Conservation (phyloP, 2,797 vertebrate genomes). For the Chaetophractus vellerosus region DNA sequence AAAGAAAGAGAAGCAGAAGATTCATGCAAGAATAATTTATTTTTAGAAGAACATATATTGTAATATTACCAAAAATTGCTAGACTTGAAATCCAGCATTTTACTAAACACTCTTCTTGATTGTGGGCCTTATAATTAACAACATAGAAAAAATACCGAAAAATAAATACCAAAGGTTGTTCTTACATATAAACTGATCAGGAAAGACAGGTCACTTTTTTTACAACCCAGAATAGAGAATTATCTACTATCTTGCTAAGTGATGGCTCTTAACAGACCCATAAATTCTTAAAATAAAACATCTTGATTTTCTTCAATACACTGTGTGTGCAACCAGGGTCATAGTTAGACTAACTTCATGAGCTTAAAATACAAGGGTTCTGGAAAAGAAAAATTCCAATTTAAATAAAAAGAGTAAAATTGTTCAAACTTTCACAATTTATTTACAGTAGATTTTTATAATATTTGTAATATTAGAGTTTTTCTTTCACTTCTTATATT, state of each 20-base stretch:
- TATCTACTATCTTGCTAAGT: neutral
- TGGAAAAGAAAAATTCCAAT: neutral
- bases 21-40: too few species aligned
- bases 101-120: neutral
- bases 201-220: neutral
- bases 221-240: neutral
- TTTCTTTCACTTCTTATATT: too few species aligned
- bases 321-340: neutral
- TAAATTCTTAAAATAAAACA: neutral
- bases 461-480: too few species aligned
- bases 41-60: neutral
- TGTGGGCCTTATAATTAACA: too few species aligned
- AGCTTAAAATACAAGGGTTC: neutral
- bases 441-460: too few species aligned
- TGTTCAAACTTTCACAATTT: too few species aligned
- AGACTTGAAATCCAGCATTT: neutral
- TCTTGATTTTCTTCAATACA: neutral
- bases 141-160: neutral
- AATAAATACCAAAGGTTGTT: neutral
- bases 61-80: neutral
- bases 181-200: neutral
- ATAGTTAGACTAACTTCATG: neutral
- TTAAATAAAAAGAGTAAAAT: neutral
- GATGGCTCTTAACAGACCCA: neutral
- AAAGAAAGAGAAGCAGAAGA: neutral